Percentiles rank a stretch among this genome's conserved stretches.
These are phyloP conservation scores for Agonopterix heracliana DNA, from an alignment of 2,888 invertebrate genomes.

Conservation along the genomic window DNA sequence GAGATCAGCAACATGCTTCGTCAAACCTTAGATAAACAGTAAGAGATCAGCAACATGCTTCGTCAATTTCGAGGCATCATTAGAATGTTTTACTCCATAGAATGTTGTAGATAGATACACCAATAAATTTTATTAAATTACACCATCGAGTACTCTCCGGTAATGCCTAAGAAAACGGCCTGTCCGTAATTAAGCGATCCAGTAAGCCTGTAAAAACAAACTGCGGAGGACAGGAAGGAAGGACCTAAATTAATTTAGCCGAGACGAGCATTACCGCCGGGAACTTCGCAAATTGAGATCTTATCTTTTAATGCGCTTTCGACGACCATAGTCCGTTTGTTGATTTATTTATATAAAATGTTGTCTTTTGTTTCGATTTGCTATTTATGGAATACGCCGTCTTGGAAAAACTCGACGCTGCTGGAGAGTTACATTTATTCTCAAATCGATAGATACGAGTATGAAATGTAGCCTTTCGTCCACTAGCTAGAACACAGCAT, in stretches of 20 bases:
- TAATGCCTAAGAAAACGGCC: constrained; percentile 26
- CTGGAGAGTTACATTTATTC: too few relatives aligned
- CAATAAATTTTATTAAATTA: constrained; percentile 17
- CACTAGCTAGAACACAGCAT: too few relatives aligned
- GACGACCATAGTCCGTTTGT: constrained; percentile 22
- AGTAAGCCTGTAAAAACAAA: constrained; percentile 29
- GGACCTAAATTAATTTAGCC: constrained; percentile 50
- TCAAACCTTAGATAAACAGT: too few relatives aligned
- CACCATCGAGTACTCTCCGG: constrained; percentile 1
- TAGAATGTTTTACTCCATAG: too few relatives aligned
- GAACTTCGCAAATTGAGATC: constrained; percentile 60
- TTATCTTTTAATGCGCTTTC: constrained; percentile 56
- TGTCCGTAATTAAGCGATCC: constrained; percentile 28
- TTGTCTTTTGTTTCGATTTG: constrained; percentile 16
- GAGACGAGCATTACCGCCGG: constrained; percentile 22
- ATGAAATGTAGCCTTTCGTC: too few relatives aligned
- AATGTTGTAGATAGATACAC: background rate
- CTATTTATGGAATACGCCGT: too few relatives aligned
- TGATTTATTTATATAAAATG: constrained; percentile 32
- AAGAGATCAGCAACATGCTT: too few relatives aligned
- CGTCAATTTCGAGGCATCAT: too few relatives aligned
- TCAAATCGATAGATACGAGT: too few relatives aligned
- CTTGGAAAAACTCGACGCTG: too few relatives aligned
- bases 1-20: too few relatives aligned
- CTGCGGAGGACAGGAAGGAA: constrained; percentile 18